Conservation (phyloP, 2,888 invertebrate species). For the Tupiocoris notatus region DNA sequence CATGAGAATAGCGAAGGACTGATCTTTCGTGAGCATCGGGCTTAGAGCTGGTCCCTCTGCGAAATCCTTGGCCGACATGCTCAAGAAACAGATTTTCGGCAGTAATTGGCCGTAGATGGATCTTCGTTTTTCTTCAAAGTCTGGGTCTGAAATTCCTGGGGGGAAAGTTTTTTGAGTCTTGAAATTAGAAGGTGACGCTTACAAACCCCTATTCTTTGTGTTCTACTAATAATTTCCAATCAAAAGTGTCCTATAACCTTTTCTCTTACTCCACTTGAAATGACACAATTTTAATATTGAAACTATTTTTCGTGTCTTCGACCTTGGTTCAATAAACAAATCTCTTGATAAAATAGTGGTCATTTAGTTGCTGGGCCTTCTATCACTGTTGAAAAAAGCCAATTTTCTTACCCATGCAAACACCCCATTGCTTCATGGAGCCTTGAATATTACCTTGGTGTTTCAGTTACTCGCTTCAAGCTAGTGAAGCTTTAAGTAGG, state of each 20-base stretch:
- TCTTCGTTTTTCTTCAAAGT: constrained; percentile 19
- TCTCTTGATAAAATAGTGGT: too few species aligned
- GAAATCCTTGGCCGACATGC: constrained; percentile 76
- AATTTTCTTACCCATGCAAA: too few species aligned
- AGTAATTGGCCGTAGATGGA: constrained; percentile 52
- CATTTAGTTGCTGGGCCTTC: too few species aligned
- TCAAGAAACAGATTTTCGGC: constrained; percentile 76
- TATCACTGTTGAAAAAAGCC: too few species aligned
- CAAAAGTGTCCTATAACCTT: not conserved
- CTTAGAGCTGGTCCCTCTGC: constrained; percentile 79
- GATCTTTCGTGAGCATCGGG: constrained; percentile 68
- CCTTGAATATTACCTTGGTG: too few species aligned
- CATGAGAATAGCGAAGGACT: constrained; percentile 77
- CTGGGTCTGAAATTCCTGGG: constrained; percentile 15
- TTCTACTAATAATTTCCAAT: not conserved
- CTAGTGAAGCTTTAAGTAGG: too few species aligned
- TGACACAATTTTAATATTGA: not conserved
- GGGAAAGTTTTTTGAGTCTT: too few species aligned
- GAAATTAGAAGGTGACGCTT: not conserved
- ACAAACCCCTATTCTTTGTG: not conserved
- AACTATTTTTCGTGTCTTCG: too few species aligned
- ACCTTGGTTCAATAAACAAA: too few species aligned
- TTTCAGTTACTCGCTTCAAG: too few species aligned
- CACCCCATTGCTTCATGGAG: too few species aligned
- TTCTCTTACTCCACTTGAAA: not conserved